phyloP scores from a whole-genome alignment of 92 coral and sea anemone species.

The Porites evermanni region DNA sequence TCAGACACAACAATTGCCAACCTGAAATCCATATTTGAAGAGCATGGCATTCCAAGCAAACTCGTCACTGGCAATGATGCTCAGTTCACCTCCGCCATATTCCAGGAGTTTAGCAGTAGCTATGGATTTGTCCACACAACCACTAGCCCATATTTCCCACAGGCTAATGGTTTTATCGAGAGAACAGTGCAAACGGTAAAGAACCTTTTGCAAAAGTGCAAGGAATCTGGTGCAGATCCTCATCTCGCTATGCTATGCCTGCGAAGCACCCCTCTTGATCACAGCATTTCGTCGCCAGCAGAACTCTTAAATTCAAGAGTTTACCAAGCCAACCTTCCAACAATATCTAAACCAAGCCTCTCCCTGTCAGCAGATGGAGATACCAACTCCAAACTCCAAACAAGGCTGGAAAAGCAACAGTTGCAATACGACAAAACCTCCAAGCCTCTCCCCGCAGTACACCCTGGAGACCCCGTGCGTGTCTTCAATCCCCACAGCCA shows the following conservation, averaged over 20 bases:
- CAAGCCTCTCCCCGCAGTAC: slow-evolving; percentile 35
- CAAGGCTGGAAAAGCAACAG: slow-evolving; percentile 60
- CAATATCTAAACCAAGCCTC: slow-evolving; percentile 48
- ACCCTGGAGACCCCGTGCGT: slow-evolving; percentile 30
- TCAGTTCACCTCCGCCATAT: slow-evolving; percentile 65
- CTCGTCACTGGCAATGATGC: slow-evolving; percentile 74
- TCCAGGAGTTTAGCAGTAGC: slow-evolving; percentile 58
- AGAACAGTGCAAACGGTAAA: slow-evolving; percentile 65
- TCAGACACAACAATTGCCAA: slow-evolving; percentile 59
- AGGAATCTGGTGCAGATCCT: slow-evolving; percentile 72
- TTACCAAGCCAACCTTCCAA: slow-evolving; percentile 77
- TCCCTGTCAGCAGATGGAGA: slow-evolving; percentile 31
- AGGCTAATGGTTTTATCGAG: slow-evolving; percentile 73
- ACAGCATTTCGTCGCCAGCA: slow-evolving; percentile 70
- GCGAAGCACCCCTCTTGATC: slow-evolving; percentile 73
- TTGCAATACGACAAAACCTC: slow-evolving; percentile 35
- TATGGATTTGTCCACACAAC: slow-evolving; percentile 63
- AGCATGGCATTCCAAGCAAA: slow-evolving; percentile 68
- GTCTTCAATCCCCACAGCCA: slow-evolving; percentile 7
- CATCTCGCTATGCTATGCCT: slow-evolving; percentile 82
- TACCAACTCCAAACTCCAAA: slow-evolving; percentile 47
- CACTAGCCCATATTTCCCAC: slow-evolving; percentile 68
- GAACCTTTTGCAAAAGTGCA: slow-evolving; percentile 66
- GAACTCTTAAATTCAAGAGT: slow-evolving; percentile 69
- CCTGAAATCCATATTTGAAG: slow-evolving; percentile 72